Percentiles rank a stretch among this genome's conserved stretches.
phyloP scores from a whole-genome alignment of 2,888 invertebrate species.

The Scaptomyza reducta region DNA sequence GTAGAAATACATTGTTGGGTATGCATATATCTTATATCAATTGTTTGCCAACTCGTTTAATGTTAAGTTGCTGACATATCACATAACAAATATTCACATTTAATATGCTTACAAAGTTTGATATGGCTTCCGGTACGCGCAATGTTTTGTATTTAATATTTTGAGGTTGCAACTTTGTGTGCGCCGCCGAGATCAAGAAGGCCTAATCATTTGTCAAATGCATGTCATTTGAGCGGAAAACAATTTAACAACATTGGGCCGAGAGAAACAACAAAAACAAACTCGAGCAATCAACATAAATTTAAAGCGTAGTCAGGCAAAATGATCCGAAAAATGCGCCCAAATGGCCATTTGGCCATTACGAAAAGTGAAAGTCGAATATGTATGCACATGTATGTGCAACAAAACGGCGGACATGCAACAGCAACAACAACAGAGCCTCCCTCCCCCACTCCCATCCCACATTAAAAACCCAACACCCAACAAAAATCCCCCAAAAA shows the following conservation, averaged over 20 bases:
- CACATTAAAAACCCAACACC: constrained; percentile 5
- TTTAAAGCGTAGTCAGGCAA: constrained; percentile 69
- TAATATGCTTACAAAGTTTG: too few species aligned
- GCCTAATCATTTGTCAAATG: constrained; percentile 75
- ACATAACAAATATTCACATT: too few species aligned
- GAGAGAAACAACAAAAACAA: constrained; percentile 35
- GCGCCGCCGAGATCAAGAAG: constrained; percentile 23
- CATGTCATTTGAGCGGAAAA: constrained; percentile 76
- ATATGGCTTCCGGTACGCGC: not conserved
- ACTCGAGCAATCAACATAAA: constrained; percentile 76
- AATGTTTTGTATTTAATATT: not conserved
- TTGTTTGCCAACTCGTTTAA: too few species aligned
- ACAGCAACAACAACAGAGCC: constrained; percentile 2
- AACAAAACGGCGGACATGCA: constrained; percentile 37
- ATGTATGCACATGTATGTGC: constrained; percentile 58
- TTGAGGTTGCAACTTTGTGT: too few species aligned
- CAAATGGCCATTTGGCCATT: constrained; percentile 72
- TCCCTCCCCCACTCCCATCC: not conserved
- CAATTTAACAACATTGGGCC: constrained; percentile 76
- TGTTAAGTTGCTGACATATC: too few species aligned
- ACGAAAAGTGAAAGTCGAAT: constrained; percentile 75
- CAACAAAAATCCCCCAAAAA: constrained; percentile 22
- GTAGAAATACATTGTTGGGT: too few species aligned
- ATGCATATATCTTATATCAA: too few species aligned
- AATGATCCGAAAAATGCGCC: constrained; percentile 44